Evolutionary conservation across 1,140 invertebrate species (phyloP), one percentile per base, ranked within the genome.

Genomic region (Zaprionus tsacasi): DNA sequence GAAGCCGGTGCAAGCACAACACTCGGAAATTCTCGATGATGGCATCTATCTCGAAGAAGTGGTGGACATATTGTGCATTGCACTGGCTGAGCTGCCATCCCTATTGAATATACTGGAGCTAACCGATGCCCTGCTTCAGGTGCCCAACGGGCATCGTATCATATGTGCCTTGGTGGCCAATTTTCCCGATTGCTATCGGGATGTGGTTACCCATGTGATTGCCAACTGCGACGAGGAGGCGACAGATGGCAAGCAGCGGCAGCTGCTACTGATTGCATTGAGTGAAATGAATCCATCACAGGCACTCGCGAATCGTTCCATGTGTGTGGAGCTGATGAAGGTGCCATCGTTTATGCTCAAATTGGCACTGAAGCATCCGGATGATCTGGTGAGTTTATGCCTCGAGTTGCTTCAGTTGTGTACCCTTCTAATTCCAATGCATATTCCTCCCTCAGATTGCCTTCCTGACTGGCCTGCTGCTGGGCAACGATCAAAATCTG

Each of bases 1-100:
- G 3, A 50, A 50, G 27, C 2, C 59, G n/a, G n/a, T 3, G 2
- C n/a, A 27, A 12, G 13, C 11, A n/a, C 79, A 0, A 97, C 97
- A 96, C 55, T 98, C 97, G 0, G 98, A 99, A 91, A 93, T 99
- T 27, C 98, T 99, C 93, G 98, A 99, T 87, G 98, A 98, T 94
- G 95, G 96, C 76, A 97, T 99, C 1, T 99, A 99, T 89, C 94
- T 98, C 68, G 98, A 99, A 92, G 98, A 99, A 93, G 96, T 99
- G 38, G 96, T 97, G 61, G 98, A 99, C 94, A 97, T 99, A 0
- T 95, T 99, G 13, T 98, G 97, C 92, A 99, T 99, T 80, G 98
- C 97, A 30, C 93, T 98, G 43, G 96, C 97, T 11, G 98, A 99
- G 93, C 93, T 99, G 36, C 98, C 98, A 10, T 96, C 96, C 55